These are phyloP conservation scores for Urocyon cinereoargenteus DNA, from an alignment of 2,797 vertebrate genomes.

Conservation along the genomic window DNA sequence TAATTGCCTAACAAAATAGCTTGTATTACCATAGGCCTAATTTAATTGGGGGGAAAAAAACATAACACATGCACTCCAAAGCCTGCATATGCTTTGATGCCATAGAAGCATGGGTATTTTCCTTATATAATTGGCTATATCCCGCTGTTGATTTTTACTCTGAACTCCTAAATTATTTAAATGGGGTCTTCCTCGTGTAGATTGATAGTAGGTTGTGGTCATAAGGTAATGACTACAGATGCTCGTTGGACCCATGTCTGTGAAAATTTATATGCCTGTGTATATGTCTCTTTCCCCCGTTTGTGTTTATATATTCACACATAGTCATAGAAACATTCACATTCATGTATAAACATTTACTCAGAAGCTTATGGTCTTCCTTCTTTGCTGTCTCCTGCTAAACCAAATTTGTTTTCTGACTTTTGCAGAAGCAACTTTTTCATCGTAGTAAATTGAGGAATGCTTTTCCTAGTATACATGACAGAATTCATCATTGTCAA, in stretches of 20 bases:
- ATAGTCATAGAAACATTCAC: slow-evolving; percentile 42
- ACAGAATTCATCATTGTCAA: not conserved
- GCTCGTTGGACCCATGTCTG: slow-evolving; percentile 68
- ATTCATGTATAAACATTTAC: not conserved
- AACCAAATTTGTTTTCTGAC: slow-evolving; percentile 30
- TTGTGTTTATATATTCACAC: slow-evolving; percentile 58
- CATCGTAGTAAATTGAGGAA: not conserved
- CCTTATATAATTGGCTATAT: slow-evolving; percentile 83
- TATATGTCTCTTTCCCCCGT: slow-evolving; percentile 54
- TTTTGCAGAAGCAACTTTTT: slow-evolving; percentile 47
- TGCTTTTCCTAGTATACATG: not conserved
- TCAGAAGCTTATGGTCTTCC: not conserved
- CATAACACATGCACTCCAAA: slow-evolving; percentile 27
- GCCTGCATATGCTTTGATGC: slow-evolving; percentile 74
- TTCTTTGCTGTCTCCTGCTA: not conserved
- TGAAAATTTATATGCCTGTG: slow-evolving; percentile 65
- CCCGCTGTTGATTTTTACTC: slow-evolving; percentile 84
- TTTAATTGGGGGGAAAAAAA: slow-evolving; percentile 59
- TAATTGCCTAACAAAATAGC: slow-evolving; percentile 77
- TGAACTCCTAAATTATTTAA: slow-evolving; percentile 85
- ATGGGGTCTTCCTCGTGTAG: slow-evolving; percentile 77
- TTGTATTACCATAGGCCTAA: slow-evolving; percentile 75
- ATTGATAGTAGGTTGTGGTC: slow-evolving; percentile 71
- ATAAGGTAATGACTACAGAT: slow-evolving; percentile 76
- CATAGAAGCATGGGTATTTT: slow-evolving; percentile 67